Percentiles rank a stretch among this genome's conserved stretches.
Evolutionary conservation across 2,113 vertebrate species (phyloP).

Genomic region (Trichomycterus rosablanca): DNA sequence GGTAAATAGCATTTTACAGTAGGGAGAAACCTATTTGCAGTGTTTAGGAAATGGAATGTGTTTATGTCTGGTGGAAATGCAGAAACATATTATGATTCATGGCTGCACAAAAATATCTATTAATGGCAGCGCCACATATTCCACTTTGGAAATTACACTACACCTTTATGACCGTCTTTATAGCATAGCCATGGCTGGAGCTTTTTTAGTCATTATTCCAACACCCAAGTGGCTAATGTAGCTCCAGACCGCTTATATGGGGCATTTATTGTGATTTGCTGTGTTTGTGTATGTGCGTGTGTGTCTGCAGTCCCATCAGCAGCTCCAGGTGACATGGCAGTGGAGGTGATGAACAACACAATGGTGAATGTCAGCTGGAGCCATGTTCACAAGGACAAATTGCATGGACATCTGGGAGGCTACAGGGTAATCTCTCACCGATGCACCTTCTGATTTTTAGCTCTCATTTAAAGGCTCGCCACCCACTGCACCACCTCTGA

Average conservation of each 20-base stretch:
- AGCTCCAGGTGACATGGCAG: constrained; percentile 74
- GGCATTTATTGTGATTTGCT: constrained; percentile 24
- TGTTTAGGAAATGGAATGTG: constrained; percentile 22
- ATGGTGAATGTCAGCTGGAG: constrained; percentile 83
- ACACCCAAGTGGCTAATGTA: constrained; percentile 18
- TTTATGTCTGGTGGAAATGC: background rate
- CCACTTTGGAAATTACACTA: constrained; percentile 19
- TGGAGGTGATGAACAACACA: constrained; percentile 81
- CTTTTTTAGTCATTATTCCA: constrained; percentile 24
- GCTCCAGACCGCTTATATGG: constrained; percentile 5
- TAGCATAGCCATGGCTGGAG: background rate
- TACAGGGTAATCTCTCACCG: constrained; percentile 82
- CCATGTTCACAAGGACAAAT: constrained; percentile 81
- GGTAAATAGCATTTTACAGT: constrained; percentile 16
- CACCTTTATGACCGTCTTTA: constrained; percentile 13
- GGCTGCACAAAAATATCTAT: constrained; percentile 21
- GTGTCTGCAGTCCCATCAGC: constrained; percentile 78
- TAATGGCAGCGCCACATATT: constrained; percentile 9
- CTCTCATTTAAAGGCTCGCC: constrained; percentile 54
- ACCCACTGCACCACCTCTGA: constrained; percentile 10
- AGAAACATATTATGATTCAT: constrained; percentile 19
- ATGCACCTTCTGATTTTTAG: constrained; percentile 50
- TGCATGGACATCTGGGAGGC: constrained; percentile 87
- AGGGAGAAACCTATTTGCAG: constrained; percentile 13
- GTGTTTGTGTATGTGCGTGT: too few species aligned